Evolutionary conservation across 2,113 vertebrate species (phyloP), one percentile per base, ranked within the genome.

Genomic region (Tamias sibiricus): DNA sequence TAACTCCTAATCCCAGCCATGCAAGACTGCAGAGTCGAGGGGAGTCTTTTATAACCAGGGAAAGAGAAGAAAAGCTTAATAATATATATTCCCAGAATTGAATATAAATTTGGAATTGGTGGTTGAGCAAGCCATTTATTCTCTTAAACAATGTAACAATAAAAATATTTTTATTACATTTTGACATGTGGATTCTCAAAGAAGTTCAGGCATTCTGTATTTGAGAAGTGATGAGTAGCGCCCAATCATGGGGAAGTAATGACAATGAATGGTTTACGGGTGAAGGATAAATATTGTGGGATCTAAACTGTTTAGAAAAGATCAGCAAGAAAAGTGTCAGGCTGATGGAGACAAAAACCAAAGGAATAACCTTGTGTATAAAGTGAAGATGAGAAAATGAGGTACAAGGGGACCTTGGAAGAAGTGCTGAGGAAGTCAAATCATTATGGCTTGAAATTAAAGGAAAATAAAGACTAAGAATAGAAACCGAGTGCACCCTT

Each of bases 1-100:
- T 98, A 98, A 97, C 97, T 98, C 98, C 96, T 99, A 99, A 99
- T 99, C 98, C 98, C 90, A 97, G 79, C 76, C 83, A 96, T 68
- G 95, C 94, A 97, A 98, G 97, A 98, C 97, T 86, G 28, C 91
- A 96, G 97, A 54, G 97, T 97, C 94, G 81, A 82, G 47, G 97
- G 17, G 94, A 98, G 98, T 98, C 97, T 98, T 98, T 97, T 95
- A 98, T 98, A 98, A 98, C 75, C 95, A 97, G 88, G 57, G 96
- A 98, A 98, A 97, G 97, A 96, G 95, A 97, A 75, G 93, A 98
- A 95, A 98, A 97, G 89, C 95, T 98, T 98, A 98, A 98, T 98
- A 98, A 98, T 98, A 97, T 97, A 97, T 97, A 97, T 97, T 93
- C 35, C 95, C 89, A 93, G 97, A 85, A 98, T 97, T 96, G 97